phyloP scores from a whole-genome alignment of 2,113 vertebrate species.

The Thermophis baileyi region DNA sequence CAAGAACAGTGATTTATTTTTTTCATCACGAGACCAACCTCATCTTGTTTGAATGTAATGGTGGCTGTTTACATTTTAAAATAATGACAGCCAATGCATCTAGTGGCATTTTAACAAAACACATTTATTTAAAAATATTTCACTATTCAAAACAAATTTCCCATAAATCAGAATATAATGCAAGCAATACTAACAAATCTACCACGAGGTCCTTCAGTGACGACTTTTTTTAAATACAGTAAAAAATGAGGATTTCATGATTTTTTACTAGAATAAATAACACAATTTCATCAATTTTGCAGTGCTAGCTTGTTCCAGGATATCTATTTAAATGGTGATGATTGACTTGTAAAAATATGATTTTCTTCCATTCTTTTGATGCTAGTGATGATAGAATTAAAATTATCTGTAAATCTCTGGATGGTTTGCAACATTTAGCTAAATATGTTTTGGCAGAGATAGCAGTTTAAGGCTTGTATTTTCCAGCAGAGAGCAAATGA shows the following conservation, averaged over 20 bases:
- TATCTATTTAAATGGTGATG: neutral
- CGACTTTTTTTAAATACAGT: neutral
- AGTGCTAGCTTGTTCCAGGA: neutral
- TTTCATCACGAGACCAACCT: neutral
- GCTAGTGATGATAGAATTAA: neutral
- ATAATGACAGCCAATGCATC: neutral
- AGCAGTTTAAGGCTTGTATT: neutral
- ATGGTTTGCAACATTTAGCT: neutral
- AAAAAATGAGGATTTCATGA: neutral
- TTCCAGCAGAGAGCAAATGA: neutral
- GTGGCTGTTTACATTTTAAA: neutral
- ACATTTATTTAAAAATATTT: neutral
- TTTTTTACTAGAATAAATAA: neutral
- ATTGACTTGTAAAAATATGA: neutral
- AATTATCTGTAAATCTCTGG: neutral
- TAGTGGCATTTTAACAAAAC: neutral
- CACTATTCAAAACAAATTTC: neutral
- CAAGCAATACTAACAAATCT: neutral
- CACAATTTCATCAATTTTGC: neutral
- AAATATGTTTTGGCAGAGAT: neutral
- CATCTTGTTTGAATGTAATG: neutral
- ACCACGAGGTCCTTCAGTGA: neutral
- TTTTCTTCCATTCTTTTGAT: neutral
- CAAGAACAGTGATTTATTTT: neutral
- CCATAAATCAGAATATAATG: neutral